Evolutionary conservation across 2,797 vertebrate genomes (phyloP).

Genomic region (Ptychobarbus kaznakovi): DNA sequence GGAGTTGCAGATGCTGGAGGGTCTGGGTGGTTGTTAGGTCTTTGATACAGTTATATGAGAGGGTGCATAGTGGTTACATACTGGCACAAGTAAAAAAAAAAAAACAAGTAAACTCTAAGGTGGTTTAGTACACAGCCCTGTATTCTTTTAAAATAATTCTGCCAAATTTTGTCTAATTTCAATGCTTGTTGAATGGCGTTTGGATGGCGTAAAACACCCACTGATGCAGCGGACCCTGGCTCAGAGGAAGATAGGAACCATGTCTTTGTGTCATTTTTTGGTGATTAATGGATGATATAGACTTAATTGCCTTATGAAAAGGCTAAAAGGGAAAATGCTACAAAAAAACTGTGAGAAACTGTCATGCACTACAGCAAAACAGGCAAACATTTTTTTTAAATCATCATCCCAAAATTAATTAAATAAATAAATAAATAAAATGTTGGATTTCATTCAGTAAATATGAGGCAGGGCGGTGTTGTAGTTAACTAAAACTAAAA

Average conservation of each 20-base stretch:
- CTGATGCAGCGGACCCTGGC: background rate
- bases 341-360: background rate
- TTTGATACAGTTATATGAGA: background rate
- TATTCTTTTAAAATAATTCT: background rate
- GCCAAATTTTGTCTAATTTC: background rate
- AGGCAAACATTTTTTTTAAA: background rate
- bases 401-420: background rate
- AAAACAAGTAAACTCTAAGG: background rate
- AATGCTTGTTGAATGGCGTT: background rate
- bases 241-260: background rate
- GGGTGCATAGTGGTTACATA: background rate
- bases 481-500: background rate
- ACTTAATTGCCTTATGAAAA: background rate
- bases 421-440: background rate
- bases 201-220: background rate
- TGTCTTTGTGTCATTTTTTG: background rate
- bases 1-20: background rate
- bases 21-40: background rate
- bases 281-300: background rate
- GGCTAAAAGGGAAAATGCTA: background rate
- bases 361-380: background rate
- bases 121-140: background rate
- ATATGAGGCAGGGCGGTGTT: background rate
- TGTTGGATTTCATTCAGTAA: background rate
- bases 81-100: background rate